Conservation (phyloP, 2,888 invertebrate genomes). For the Ophion costatus region DNA sequence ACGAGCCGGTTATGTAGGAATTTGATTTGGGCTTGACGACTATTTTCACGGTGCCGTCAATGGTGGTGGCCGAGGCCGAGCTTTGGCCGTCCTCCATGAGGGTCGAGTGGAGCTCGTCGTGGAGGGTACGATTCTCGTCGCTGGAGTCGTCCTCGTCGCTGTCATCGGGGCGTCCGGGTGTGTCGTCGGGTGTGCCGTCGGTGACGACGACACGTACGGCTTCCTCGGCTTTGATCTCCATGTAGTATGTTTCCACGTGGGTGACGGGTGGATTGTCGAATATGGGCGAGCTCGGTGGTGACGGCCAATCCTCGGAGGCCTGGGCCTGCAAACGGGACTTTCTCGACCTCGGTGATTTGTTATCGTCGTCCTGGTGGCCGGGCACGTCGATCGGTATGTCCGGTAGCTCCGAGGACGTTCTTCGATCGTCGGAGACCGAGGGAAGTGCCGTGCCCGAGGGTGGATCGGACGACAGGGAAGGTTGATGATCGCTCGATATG, state of each 20-base stretch:
- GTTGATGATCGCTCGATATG: conserved; percentile 93
- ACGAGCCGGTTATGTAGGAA: conserved; percentile 88
- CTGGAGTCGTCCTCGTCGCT: conserved; percentile 86
- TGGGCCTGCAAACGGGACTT: conserved; percentile 83
- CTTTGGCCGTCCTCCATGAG: conserved; percentile 81
- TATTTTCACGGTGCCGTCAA: conserved; percentile 92
- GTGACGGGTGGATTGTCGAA: conserved; percentile 90
- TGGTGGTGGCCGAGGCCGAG: conserved; percentile 87
- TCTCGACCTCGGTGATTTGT: conserved; percentile 77
- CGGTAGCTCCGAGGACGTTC: conserved; percentile 93
- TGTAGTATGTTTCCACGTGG: conserved; percentile 92
- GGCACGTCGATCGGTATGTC: conserved; percentile 92
- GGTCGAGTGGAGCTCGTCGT: conserved; percentile 85
- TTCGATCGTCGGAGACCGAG: conserved; percentile 90
- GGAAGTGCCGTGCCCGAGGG: conserved; percentile 84
- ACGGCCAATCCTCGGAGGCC: conserved; percentile 92
- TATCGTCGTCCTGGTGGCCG: conserved; percentile 83
- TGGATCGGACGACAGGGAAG: conserved; percentile 93
- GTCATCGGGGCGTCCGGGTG: conserved; percentile 81
- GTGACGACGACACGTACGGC: conserved; percentile 90
- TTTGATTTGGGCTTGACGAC: conserved; percentile 92
- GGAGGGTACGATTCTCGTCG: conserved; percentile 88
- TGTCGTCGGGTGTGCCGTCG: conserved; percentile 88
- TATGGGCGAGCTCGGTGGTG: conserved; percentile 89
- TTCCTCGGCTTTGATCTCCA: conserved; percentile 91